These are phyloP conservation scores for Eulemur macaco DNA, from an alignment of 2,113 vertebrate genomes.

Conservation along the genomic window DNA sequence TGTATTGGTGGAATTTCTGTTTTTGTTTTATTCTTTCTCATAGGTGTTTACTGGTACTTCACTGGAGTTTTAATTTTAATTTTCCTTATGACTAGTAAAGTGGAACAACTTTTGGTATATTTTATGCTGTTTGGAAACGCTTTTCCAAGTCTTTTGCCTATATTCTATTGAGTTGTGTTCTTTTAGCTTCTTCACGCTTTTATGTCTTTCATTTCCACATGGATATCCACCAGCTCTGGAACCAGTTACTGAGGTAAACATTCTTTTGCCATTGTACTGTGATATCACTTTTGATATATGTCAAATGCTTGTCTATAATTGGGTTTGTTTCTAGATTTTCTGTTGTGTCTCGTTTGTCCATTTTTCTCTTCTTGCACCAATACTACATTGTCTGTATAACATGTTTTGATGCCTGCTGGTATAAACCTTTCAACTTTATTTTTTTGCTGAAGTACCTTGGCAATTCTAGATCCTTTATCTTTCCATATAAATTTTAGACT, in stretches of 20 bases:
- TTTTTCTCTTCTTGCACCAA: neutral
- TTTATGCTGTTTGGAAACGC: neutral
- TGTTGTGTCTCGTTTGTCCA: neutral
- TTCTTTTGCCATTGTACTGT: neutral
- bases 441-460: neutral
- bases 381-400: neutral
- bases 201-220: neutral
- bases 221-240: neutral
- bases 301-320: neutral
- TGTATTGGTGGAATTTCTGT: neutral
- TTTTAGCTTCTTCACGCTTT: neutral
- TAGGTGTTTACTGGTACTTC: neutral
- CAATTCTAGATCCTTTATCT: neutral
- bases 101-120: neutral
- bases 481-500: neutral
- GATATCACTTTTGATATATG: neutral
- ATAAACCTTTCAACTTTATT: neutral
- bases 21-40: neutral
- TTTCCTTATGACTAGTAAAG: neutral
- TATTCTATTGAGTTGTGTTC: neutral
- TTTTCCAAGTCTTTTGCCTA: neutral
- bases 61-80: neutral
- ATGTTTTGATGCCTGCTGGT: neutral
- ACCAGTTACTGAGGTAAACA: neutral
- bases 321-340: neutral